Evolutionary conservation across 2,888 invertebrate species (phyloP).

Genomic region (Hecatera dysodea): DNA sequence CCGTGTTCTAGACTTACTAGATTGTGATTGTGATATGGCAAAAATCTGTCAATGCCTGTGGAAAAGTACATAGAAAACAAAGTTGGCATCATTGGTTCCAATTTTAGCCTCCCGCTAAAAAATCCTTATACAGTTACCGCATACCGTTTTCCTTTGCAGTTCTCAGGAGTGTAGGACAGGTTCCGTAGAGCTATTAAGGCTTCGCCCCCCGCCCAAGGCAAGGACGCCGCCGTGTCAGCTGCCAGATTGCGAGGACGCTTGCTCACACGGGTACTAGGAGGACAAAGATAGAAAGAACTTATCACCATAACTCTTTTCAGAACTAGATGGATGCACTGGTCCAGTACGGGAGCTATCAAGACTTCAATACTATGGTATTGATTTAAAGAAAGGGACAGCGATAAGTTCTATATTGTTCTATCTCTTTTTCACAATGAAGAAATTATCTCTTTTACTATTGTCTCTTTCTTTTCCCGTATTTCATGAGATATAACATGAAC

Average conservation of each 20-base stretch:
- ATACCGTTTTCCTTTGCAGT: conserved; percentile 79
- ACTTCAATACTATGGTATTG: too few relatives aligned
- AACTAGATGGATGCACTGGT: not conserved
- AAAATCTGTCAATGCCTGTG: too few relatives aligned
- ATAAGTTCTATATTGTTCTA: not conserved
- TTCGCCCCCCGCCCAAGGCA: conserved; percentile 81
- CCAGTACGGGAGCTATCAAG: too few relatives aligned
- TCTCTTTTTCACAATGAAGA: not conserved
- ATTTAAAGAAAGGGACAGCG: not conserved
- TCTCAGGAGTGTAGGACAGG: conserved; percentile 72
- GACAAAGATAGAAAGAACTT: conserved; percentile 1
- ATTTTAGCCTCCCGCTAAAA: not conserved
- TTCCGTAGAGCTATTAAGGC: conserved; percentile 77
- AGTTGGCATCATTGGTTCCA: too few relatives aligned
- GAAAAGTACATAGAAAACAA: too few relatives aligned
- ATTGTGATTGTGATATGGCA: too few relatives aligned
- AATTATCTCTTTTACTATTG: too few relatives aligned
- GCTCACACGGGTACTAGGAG: conserved; percentile 80
- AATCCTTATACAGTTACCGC: not conserved
- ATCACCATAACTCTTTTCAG: not conserved
- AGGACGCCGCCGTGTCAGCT: conserved; percentile 83
- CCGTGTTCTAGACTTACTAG: too few relatives aligned
- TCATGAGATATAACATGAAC: not conserved
- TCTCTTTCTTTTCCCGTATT: too few relatives aligned
- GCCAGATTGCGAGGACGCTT: conserved; percentile 81